Evolutionary conservation across 2,797 vertebrate genomes (phyloP), one percentile per base, ranked within the genome.

Genomic region (Spheniscus humboldti): DNA sequence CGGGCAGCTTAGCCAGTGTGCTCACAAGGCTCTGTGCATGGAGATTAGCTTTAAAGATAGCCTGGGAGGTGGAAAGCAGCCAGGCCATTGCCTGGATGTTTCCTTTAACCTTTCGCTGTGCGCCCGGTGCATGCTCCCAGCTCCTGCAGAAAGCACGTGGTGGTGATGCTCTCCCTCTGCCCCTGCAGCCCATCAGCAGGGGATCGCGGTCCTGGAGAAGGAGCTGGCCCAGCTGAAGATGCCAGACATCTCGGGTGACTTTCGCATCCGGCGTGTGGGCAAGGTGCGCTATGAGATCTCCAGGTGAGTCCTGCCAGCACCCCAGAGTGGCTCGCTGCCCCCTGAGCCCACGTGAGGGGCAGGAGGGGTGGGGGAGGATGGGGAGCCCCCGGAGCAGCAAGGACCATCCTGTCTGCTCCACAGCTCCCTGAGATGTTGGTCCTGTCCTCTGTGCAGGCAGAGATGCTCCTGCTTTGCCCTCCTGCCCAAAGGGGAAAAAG

Each of bases 71-170:
- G 50, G 59, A 67, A 62, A 75, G 62, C 56, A 74, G 60, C 74
- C 71, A 47, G 66, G 39, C 17, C 35, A 50, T 43, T 2, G 2
- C 43, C 39, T 18, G 28, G 19, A 6, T 12, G 5, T 63, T 55
- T 27, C 35, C 35, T 80, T 55, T 79, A 78, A 59, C 37, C 45
- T 79, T 68, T 20, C 0, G 0, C 30, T 35, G n/a, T 3, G 1
- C 0, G 1, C 31, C 33, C 0, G 0, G 4, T 19, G 24, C 35
- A 1, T 2, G 24, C 23, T 81, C 5, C 50, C 33, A 11, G 35
- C 37, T 60, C 23, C n/a, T 6, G 11, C 0, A 1, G 55, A 59
- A 35, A 37, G 28, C 0, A 0, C 0, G 0, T 24, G 82, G 17
- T 15, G 1, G 4, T 79, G 89, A 95, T 0, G 0, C 15, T 87